These are phyloP conservation scores for Peribatodes rhomboidaria DNA, from an alignment of 2,888 invertebrate species.

Conservation along the genomic window DNA sequence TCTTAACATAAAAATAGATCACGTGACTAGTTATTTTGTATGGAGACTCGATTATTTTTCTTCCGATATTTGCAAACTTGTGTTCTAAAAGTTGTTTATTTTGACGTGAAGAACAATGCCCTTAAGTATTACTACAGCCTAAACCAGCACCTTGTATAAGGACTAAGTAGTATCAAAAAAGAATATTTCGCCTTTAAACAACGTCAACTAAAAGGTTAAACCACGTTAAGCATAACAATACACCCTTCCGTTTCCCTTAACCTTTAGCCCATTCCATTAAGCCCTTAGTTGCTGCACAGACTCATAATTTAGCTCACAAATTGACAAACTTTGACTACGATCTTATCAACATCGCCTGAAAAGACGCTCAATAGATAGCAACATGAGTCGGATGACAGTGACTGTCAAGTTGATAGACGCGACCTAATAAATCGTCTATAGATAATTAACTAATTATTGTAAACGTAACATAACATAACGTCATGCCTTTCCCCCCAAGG, in stretches of 20 bases:
- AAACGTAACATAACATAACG: not conserved
- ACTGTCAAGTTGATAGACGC: conserved; percentile 1
- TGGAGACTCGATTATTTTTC: too few species aligned
- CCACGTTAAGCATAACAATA: conserved; percentile 3
- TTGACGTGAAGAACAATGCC: too few species aligned
- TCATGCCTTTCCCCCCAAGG: too few species aligned
- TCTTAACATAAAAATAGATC: too few species aligned
- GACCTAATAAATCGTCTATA: not conserved
- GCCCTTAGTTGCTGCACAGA: conserved; percentile 12
- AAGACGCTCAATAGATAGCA: conserved; percentile 38
- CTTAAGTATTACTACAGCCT: too few species aligned
- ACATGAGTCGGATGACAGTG: conserved; percentile 23
- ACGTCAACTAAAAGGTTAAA: not conserved
- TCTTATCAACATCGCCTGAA: conserved; percentile 37
- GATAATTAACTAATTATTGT: not conserved
- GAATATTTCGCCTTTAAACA: too few species aligned
- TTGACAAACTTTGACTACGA: conserved; percentile 30
- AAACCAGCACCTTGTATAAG: too few species aligned
- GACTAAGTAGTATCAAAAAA: too few species aligned
- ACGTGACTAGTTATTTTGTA: too few species aligned
- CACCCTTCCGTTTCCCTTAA: conserved; percentile 9
- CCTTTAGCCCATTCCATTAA: conserved; percentile 17
- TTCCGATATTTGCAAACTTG: too few species aligned
- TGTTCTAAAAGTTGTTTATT: too few species aligned
- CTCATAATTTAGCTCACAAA: conserved; percentile 29